These are phyloP conservation scores for Triops longicaudatus DNA, from an alignment of 1,140 invertebrate species.

Conservation along the genomic window DNA sequence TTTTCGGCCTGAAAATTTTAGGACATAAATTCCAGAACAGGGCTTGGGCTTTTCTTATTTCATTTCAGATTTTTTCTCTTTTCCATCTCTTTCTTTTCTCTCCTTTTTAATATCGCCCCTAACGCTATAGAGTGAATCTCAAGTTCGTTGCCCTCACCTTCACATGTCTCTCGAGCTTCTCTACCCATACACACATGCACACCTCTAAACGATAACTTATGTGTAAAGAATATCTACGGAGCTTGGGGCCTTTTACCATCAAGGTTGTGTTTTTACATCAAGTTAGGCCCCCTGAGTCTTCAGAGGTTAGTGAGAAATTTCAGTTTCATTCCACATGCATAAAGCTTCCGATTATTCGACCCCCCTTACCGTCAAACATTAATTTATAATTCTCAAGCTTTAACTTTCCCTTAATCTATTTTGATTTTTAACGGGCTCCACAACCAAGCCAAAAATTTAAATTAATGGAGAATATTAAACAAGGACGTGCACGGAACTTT, in stretches of 20 bases:
- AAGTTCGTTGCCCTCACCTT: neutral
- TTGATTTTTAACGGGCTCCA: no score
- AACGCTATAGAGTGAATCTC: conserved; percentile 1
- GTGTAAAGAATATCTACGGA: neutral
- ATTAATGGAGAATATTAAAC: no score
- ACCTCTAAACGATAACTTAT: neutral
- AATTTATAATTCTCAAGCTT: no score
- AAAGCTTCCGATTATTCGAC: neutral
- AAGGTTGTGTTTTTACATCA: neutral
- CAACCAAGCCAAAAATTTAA: no score
- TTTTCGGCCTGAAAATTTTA: neutral
- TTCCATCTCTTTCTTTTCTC: neutral
- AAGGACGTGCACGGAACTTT: no score
- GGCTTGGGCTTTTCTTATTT: neutral
- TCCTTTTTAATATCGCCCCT: neutral
- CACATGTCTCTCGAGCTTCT: neutral
- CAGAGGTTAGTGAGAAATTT: no score
- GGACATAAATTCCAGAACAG: neutral
- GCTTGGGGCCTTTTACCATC: neutral
- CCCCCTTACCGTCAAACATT: no score
- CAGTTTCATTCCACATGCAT: neutral
- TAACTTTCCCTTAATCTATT: no score
- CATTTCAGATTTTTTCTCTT: neutral
- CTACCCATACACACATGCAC: neutral
- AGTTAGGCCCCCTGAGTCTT: neutral